Percentiles rank a stretch among this genome's conserved stretches.
Conservation (phyloP, 2,797 vertebrate genomes). For the Neopelma chrysocephalum region DNA sequence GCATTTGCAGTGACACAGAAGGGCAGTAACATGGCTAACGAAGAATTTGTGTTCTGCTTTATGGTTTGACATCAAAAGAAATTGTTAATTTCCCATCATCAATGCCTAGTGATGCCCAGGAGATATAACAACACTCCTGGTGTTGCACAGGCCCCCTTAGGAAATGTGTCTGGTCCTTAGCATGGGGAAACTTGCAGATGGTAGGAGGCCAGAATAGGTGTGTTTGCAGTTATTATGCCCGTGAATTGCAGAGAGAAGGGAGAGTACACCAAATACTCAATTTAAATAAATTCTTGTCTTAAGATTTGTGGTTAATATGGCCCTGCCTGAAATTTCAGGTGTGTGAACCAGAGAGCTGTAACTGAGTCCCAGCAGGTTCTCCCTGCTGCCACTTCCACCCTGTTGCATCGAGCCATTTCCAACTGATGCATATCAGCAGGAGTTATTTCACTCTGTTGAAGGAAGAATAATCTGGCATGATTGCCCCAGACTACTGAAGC, state of each 20-base stretch:
- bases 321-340: background rate
- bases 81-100: background rate
- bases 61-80: background rate
- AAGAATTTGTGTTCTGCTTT: background rate
- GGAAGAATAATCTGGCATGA: background rate
- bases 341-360: background rate
- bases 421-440: background rate
- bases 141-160: background rate
- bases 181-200: background rate
- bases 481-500: background rate
- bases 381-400: background rate
- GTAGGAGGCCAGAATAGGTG: background rate
- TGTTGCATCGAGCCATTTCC: background rate
- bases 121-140: background rate
- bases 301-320: background rate
- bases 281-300: background rate
- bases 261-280: background rate
- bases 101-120: background rate
- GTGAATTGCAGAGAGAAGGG: background rate
- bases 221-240: background rate
- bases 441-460: background rate
- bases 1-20: background rate
- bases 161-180: background rate
- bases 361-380: background rate
- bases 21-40: accelerated